Evolutionary conservation across 2,113 vertebrate species (phyloP).

Genomic region (Hystrix cristata): DNA sequence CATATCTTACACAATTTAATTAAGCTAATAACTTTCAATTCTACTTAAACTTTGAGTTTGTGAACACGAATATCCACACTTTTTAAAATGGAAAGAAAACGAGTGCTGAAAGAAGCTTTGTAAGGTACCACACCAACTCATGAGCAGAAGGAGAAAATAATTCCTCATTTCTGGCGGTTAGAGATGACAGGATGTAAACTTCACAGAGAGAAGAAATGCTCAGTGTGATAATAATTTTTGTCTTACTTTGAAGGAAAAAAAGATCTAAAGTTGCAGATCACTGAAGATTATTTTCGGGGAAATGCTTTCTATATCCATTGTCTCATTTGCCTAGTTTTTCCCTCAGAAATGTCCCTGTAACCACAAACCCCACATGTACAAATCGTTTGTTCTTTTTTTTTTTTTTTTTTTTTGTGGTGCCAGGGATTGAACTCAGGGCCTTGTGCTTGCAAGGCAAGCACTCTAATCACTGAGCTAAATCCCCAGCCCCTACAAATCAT

Average conservation of each 20-base stretch:
- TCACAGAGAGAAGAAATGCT: background rate
- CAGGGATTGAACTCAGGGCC: too few species aligned
- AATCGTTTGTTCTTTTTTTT: too few species aligned
- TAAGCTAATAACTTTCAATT: constrained; percentile 55
- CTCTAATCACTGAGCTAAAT: too few species aligned
- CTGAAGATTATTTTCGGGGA: background rate
- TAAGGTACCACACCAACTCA: background rate
- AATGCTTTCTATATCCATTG: background rate
- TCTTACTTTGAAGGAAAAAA: background rate
- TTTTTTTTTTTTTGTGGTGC: too few species aligned
- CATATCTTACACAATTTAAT: background rate
- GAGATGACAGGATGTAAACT: background rate
- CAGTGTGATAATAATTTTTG: background rate
- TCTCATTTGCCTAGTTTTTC: constrained; percentile 24
- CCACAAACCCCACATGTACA: background rate
- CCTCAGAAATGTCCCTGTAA: constrained; percentile 30
- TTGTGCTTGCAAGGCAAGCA: too few species aligned
- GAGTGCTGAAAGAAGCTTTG: background rate
- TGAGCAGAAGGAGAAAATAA: background rate
- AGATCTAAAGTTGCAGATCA: constrained; percentile 28
- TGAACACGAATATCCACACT: background rate
- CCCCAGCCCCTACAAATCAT: too few species aligned
- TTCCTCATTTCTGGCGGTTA: background rate
- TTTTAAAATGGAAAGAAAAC: background rate
- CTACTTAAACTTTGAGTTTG: background rate